A percentile compares a stretch with the other conserved stretches of the same genome.
Conservation (phyloP, 2,113 vertebrate genomes). For the Vidua macroura region DNA sequence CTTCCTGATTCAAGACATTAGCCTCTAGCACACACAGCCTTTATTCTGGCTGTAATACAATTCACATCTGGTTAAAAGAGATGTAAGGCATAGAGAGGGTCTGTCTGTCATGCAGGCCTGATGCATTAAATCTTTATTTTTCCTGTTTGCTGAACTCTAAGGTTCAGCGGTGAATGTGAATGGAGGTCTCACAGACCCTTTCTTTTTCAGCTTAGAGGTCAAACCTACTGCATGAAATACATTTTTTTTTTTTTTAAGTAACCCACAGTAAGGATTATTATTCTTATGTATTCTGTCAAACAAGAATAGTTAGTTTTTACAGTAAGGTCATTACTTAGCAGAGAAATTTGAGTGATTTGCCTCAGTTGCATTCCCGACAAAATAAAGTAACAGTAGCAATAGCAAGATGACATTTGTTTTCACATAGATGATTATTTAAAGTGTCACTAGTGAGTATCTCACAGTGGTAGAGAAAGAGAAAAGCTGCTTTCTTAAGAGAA, state of each 20-base stretch:
- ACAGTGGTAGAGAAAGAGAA: not conserved
- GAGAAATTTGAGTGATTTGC: not conserved
- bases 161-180: not conserved
- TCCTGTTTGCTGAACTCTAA: not conserved
- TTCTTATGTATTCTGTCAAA: not conserved
- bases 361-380: not conserved
- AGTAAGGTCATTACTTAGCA: not conserved
- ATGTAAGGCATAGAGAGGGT: not conserved
- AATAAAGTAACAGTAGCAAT: not conserved
- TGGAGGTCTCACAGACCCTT: not conserved
- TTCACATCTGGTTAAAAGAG: slow-evolving; percentile 22
- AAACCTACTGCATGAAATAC: not conserved
- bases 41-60: slow-evolving; percentile 23
- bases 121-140: slow-evolving; percentile 13
- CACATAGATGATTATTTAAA: not conserved
- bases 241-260: not conserved
- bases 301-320: not conserved
- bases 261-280: not conserved
- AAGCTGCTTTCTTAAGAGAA: not conserved
- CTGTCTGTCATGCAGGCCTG: not conserved
- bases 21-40: slow-evolving; percentile 6
- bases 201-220: not conserved
- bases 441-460: not conserved
- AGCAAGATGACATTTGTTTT: not conserved
- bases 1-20: slow-evolving; percentile 32